Percentiles rank a stretch among this genome's conserved stretches.
phyloP scores from a whole-genome alignment of 1,140 invertebrate genomes.

The Thrips palmi region DNA sequence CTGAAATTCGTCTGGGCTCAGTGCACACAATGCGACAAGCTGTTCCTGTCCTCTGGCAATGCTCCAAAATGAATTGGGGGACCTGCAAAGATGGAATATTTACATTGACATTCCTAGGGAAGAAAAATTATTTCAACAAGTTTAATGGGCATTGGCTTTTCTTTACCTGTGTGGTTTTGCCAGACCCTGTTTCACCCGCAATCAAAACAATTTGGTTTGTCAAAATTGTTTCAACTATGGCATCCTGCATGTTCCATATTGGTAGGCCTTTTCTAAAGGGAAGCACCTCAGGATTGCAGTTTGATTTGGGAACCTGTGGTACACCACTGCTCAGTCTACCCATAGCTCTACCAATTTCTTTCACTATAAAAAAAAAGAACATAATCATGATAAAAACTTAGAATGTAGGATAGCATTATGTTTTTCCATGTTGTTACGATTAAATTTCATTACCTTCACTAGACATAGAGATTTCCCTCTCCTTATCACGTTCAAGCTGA shows the following conservation, averaged over 20 bases:
- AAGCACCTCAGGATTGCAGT: constrained; percentile 27
- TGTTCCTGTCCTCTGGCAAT: constrained; percentile 38
- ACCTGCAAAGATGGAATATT: constrained; percentile 25
- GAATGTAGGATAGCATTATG: too few species aligned
- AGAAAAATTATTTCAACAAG: neutral
- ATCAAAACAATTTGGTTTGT: constrained; percentile 42
- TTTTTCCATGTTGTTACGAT: neutral
- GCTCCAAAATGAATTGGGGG: constrained; percentile 77
- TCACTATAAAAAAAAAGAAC: constrained; percentile 20
- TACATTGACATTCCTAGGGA: constrained; percentile 5
- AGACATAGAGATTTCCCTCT: constrained; percentile 9
- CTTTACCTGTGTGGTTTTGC: constrained; percentile 68
- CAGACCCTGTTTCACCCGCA: constrained; percentile 66
- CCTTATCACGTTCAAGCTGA: constrained; percentile 25
- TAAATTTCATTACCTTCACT: neutral
- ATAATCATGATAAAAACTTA: too few species aligned
- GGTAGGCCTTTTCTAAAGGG: constrained; percentile 36
- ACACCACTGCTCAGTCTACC: constrained; percentile 39
- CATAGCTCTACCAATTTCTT: constrained; percentile 29
- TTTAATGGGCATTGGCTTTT: neutral
- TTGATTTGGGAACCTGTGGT: constrained; percentile 36
- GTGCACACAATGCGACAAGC: constrained; percentile 79
- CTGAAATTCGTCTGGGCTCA: constrained; percentile 79
- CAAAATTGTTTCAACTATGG: constrained; percentile 31
- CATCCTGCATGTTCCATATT: constrained; percentile 28